Conservation (phyloP, 2,797 vertebrate genomes). For the Sebastiscus albofasciatus region DNA sequence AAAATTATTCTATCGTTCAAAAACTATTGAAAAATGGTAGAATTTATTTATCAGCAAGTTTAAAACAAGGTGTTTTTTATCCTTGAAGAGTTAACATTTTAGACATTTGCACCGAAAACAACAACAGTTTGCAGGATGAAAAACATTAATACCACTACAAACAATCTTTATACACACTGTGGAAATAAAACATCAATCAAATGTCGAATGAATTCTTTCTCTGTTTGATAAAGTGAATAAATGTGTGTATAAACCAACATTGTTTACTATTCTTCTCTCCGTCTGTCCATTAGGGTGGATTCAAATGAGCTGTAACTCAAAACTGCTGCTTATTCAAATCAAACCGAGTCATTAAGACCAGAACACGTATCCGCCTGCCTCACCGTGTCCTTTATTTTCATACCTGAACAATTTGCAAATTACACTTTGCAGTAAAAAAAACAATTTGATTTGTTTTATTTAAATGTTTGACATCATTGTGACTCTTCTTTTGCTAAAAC, state of each 20-base stretch:
- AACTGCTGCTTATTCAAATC: background rate
- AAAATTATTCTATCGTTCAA: too few species aligned
- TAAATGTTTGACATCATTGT: background rate
- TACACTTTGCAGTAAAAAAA: background rate
- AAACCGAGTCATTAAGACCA: background rate
- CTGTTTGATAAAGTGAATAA: background rate
- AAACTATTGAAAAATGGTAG: too few species aligned
- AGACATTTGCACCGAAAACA: too few species aligned
- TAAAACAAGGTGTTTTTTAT: too few species aligned
- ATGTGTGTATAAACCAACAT: background rate
- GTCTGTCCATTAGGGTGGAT: background rate
- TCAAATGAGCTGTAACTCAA: constrained; percentile 20
- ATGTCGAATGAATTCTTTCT: background rate
- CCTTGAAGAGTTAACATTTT: too few species aligned
- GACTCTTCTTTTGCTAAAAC: background rate
- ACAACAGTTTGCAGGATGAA: too few species aligned
- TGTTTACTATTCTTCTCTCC: background rate
- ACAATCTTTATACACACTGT: background rate
- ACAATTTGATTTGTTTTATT: background rate
- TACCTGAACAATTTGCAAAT: background rate
- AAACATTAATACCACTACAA: background rate
- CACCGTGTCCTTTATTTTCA: background rate
- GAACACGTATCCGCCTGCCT: background rate
- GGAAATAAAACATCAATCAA: too few species aligned
- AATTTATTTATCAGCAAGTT: too few species aligned